Base-by-base conservation (phyloP, 1,140 invertebrate genomes). In the Oedothorax gibbosus region DNA sequence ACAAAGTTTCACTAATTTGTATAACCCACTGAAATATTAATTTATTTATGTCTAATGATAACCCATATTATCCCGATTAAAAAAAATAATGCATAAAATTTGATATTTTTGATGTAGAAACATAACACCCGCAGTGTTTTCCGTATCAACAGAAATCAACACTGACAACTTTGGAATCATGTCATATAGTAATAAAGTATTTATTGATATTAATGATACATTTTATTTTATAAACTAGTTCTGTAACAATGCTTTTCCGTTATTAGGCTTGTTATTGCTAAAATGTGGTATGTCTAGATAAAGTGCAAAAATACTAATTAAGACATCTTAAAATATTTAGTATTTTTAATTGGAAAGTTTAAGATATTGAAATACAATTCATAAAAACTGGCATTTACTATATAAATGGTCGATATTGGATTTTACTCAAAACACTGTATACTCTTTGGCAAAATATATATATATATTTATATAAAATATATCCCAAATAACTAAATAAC, bases 391-490 rank as follows among this genome's bases (percentile, higher is more conserved):
- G 83, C 83, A 71, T 85, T 79, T 85, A 85, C 83, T 85, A 85
- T 84, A 84, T 85, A 85, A 85, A 85, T 85, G 73, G 73, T 84
- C 75, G 65, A 77, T 85, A 85, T 85, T 85, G 83, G 75, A 85
- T 85, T 85, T 85, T 85, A 85, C 83, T 85, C 83, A 85, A 85
- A 85, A 85, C 83, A 85, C 83, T 85, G 83, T 85, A 85, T 85
- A 85, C 56, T 85, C 83, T 85, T 85, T 85, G 83, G 83, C 83
- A 85, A 85, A 85, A 85, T 85, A 85, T 77, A 85, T 85, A 84
- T 83, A 84, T 84, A 84, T 85, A 85, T 85, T 85, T 85, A 85
- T 85, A 85, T 85, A 85, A 85, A 85, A 85, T 85, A 85, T 85
- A 85, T 85, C 82, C 82, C 82, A 85, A 85, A 85, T 85, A 85